Conservation (phyloP, 2,797 vertebrate genomes). For the Typhlichthys eigenmanni region DNA sequence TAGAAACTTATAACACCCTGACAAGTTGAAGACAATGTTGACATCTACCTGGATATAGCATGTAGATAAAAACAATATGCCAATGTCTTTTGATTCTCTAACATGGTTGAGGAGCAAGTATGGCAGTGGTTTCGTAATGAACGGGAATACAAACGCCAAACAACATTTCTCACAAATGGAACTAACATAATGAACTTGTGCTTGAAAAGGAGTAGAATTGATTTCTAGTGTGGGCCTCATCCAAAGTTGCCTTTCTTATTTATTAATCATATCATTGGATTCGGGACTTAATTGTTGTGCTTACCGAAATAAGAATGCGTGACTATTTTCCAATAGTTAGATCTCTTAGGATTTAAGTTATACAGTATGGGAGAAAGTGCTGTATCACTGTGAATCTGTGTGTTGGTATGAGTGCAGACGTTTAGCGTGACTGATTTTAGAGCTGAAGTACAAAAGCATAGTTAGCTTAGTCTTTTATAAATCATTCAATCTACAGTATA, state of each 20-base stretch:
- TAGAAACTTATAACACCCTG: slow-evolving; percentile 59
- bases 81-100: not conserved
- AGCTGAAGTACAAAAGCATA: slow-evolving; percentile 22
- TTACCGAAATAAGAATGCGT: slow-evolving; percentile 45
- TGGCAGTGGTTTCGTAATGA: slow-evolving; percentile 60
- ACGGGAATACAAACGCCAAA: not conserved
- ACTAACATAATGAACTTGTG: slow-evolving; percentile 52
- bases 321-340: slow-evolving; percentile 24
- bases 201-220: slow-evolving; percentile 49
- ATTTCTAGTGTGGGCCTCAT: slow-evolving; percentile 24
- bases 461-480: slow-evolving; percentile 18
- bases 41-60: slow-evolving; percentile 54
- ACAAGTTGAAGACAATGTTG: slow-evolving; percentile 63
- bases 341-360: slow-evolving; percentile 31
- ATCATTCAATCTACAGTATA: slow-evolving; percentile 6
- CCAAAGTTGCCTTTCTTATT: slow-evolving; percentile 11
- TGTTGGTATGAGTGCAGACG: slow-evolving; percentile 30
- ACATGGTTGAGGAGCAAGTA: slow-evolving; percentile 38
- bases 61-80: slow-evolving; percentile 8
- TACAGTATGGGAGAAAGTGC: slow-evolving; percentile 23
- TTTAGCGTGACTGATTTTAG: slow-evolving; percentile 18
- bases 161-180: slow-evolving; percentile 25
- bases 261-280: slow-evolving; percentile 22
- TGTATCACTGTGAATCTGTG: slow-evolving; percentile 19
- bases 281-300: slow-evolving; percentile 54